Evolutionary conservation across 2,888 invertebrate species (phyloP).

Genomic region (Bombylius major): DNA sequence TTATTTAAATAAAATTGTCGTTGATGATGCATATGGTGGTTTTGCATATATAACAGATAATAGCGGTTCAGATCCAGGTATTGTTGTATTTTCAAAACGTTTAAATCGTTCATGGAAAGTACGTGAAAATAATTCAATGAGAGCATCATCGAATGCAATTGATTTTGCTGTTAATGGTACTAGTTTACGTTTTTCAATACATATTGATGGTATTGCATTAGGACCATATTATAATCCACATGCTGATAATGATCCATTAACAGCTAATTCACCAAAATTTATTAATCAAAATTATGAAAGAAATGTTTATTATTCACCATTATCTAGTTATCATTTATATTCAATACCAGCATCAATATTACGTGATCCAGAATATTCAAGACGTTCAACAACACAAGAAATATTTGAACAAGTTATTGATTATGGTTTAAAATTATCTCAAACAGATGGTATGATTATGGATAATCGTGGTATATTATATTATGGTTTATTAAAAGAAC

Average conservation of each 20-base stretch:
- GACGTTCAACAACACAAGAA: slow-evolving; percentile 26
- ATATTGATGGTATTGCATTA: slow-evolving; percentile 59
- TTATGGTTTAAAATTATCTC: slow-evolving; percentile 50
- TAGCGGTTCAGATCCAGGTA: slow-evolving; percentile 52
- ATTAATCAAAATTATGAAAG: slow-evolving; percentile 20
- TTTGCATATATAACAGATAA: slow-evolving; percentile 63
- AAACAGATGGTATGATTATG: slow-evolving; percentile 65
- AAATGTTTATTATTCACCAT: slow-evolving; percentile 53
- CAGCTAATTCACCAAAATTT: slow-evolving; percentile 16
- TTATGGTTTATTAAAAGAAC: slow-evolving; percentile 54
- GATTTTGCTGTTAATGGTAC: slow-evolving; percentile 49
- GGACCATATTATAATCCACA: slow-evolving; percentile 44
- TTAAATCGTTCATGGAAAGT: slow-evolving; percentile 59
- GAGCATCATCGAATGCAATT: slow-evolving; percentile 44
- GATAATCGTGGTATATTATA: slow-evolving; percentile 55
- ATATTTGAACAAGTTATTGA: slow-evolving; percentile 39
- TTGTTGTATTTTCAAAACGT: slow-evolving; percentile 54
- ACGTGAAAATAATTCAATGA: slow-evolving; percentile 51
- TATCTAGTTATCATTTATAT: slow-evolving; percentile 55
- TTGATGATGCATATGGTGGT: slow-evolving; percentile 53
- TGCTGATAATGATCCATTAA: slow-evolving; percentile 15
- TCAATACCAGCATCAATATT: slow-evolving; percentile 49
- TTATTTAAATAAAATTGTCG: slow-evolving; percentile 58
- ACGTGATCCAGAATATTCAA: slow-evolving; percentile 40
- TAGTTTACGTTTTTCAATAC: slow-evolving; percentile 43